phyloP scores from a whole-genome alignment of 30 jellyfish, hydroid and myxozoan genomes.

The Hydractinia symbiolongicarpus region DNA sequence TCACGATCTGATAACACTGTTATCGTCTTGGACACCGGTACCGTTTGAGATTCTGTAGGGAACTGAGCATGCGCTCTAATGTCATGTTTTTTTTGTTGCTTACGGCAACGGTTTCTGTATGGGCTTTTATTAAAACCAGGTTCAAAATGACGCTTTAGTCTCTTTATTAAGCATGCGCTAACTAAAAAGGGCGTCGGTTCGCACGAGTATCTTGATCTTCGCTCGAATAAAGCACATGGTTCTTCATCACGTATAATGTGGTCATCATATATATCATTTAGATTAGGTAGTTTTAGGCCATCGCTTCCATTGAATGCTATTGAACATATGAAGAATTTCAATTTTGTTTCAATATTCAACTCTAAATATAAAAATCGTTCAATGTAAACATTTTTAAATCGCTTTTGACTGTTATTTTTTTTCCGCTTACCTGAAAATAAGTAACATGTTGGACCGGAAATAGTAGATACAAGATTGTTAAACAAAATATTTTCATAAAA shows the following conservation, averaged over 20 bases:
- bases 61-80: neutral
- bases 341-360: conserved; percentile 23
- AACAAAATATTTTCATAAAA: no score
- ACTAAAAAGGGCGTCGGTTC: conserved; percentile 31
- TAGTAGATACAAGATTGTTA: no score
- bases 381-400: no score
- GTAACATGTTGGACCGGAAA: no score
- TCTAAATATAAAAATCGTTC: neutral
- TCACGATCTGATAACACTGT: neutral
- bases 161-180: conserved; percentile 29
- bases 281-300: conserved; percentile 16
- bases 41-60: neutral
- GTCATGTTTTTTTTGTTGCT: conserved; percentile 6
- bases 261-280: conserved; percentile 31
- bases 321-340: conserved; percentile 29
- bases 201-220: conserved; percentile 13
- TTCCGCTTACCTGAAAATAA: no score
- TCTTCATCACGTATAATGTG: conserved; percentile 27
- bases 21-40: conserved; percentile 8
- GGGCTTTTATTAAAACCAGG: conserved; percentile 11
- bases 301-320: conserved; percentile 32
- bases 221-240: conserved; percentile 18
- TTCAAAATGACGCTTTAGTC: conserved; percentile 6
- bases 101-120: neutral
- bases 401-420: no score